Evolutionary conservation across 2,888 invertebrate genomes (phyloP).

Genomic region (Augochlorella aurata): DNA sequence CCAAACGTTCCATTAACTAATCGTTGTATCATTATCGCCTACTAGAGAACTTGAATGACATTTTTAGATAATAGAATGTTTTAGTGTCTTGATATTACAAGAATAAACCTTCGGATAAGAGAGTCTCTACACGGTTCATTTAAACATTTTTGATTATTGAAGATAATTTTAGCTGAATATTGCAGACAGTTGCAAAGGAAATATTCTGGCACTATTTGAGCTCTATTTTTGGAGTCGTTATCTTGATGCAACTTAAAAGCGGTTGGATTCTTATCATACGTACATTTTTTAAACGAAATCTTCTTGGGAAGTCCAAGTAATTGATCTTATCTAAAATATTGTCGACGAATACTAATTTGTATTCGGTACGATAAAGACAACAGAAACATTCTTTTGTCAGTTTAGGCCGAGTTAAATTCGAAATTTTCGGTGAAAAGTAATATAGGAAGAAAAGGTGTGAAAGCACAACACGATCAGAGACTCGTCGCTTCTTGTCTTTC

Average conservation of each 20-base stretch:
- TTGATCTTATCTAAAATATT: background rate
- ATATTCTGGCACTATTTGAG: background rate
- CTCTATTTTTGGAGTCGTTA: background rate
- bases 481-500: slow-evolving; percentile 14
- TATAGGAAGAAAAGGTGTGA: background rate
- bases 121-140: background rate
- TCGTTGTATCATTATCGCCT: too few species aligned
- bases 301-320: background rate
- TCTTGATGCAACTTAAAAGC: background rate
- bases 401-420: too few species aligned
- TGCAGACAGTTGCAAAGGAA: background rate
- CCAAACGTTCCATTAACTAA: too few species aligned
- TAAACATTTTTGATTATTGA: background rate
- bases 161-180: background rate
- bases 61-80: too few species aligned
- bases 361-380: background rate
- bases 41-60: too few species aligned
- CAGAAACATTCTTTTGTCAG: background rate
- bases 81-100: too few species aligned
- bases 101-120: too few species aligned
- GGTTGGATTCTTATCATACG: background rate
- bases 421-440: background rate
- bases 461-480: background rate
- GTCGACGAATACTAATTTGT: background rate
- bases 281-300: background rate